Evolutionary conservation across 2,797 vertebrate genomes (phyloP).

Genomic region (Alcedo quadribrachys): DNA sequence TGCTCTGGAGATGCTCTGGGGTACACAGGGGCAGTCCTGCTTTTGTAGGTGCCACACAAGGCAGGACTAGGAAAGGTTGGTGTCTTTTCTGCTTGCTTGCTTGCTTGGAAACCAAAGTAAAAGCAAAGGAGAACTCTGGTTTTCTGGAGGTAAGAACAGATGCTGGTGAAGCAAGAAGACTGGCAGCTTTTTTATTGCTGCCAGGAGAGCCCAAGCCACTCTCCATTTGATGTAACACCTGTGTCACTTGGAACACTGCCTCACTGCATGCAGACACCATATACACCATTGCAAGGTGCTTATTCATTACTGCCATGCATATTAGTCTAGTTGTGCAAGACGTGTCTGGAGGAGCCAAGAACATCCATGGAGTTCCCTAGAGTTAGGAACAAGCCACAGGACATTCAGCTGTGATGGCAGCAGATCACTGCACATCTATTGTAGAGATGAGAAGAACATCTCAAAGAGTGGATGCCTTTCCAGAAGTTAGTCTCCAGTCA

Average conservation of each 20-base stretch:
- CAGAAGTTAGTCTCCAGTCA: background rate
- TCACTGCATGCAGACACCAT: slow-evolving; percentile 11
- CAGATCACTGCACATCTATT: background rate
- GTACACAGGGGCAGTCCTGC: background rate
- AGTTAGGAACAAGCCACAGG: background rate
- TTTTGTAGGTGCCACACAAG: background rate
- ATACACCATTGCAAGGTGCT: background rate
- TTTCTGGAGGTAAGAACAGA: background rate
- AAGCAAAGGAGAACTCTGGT: background rate
- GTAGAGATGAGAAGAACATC: background rate
- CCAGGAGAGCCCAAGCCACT: slow-evolving; percentile 45
- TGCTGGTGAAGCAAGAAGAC: slow-evolving; percentile 26
- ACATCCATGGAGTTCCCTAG: background rate
- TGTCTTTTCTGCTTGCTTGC: background rate
- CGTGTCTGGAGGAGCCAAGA: background rate
- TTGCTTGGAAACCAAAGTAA: background rate
- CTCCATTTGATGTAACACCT: slow-evolving; percentile 61
- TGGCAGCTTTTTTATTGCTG: slow-evolving; percentile 54
- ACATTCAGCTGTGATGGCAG: background rate
- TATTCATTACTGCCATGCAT: background rate
- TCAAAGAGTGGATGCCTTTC: background rate
- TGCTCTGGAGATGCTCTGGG: background rate
- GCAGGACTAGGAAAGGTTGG: background rate
- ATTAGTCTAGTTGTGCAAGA: background rate
- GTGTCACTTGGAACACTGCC: slow-evolving; percentile 67